Evolutionary conservation across 2,113 vertebrate species (phyloP), one percentile per base, ranked within the genome.

Genomic region (Empidonax traillii): DNA sequence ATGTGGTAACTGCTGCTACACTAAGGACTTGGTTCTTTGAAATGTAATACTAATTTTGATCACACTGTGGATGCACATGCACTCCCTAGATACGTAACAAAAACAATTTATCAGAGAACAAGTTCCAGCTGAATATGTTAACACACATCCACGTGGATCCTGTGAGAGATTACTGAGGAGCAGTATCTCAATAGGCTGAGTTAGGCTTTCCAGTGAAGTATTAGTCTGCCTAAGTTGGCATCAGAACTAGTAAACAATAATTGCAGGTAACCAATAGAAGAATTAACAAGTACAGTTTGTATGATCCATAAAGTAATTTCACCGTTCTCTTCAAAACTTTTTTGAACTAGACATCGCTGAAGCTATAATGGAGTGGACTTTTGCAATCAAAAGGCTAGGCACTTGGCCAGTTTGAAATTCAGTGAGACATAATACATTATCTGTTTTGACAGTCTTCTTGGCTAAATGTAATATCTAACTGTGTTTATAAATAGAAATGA

Each of bases 401-500:
- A 89, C 35, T 47, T 72, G 77, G 86, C 91, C 89, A 89, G 86
- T 92, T 90, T 24, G 39, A 81, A 93, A 87, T 92, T 92, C 93
- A 90, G 65, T 65, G 80, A 97, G 91, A 93, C 82, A 88, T 85
- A 87, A 61, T 93, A 61, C 43, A n/a, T 95, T 85, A 91, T 92
- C 43, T 87, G 4, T 90, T 97, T 95, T 94, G 83, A 92, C 95
- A 97, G 86, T 81, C 89, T 92, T 94, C 61, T 37, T 75, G 56
- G 93, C 75, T 96, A 96, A 96, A 73, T 85, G 47, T 78, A 94
- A 92, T 93, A 81, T 61, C 91, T 88, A 87, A 88, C 71, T 87
- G 8, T 92, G 59, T 92, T 85, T 93, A 84, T 96, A 94, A 95
- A 94, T 94, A 94, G 88, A 94, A 93, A 66, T 86, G 5, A 77